Conservation (phyloP, 2,888 invertebrate species). For the Lepetodrilus schrolli region DNA sequence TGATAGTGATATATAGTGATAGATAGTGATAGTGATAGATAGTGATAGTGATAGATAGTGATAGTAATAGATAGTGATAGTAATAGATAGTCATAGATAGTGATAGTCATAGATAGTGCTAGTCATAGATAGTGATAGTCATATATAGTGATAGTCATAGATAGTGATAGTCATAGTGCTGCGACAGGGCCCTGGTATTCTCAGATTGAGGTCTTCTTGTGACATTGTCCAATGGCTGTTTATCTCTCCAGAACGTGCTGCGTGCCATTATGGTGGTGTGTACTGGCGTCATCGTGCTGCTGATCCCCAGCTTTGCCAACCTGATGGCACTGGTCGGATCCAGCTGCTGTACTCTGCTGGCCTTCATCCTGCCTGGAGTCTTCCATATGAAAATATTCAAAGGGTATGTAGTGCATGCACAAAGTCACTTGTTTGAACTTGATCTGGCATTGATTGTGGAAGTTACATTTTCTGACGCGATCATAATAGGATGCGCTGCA, state of each 20-base stretch:
- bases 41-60: too few relatives aligned
- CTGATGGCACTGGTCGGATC: constrained; percentile 76
- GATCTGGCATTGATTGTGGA: not conserved
- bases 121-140: too few relatives aligned
- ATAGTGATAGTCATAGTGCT: too few relatives aligned
- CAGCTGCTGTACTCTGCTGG: constrained; percentile 76
- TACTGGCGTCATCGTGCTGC: constrained; percentile 74
- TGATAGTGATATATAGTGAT: too few relatives aligned
- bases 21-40: too few relatives aligned
- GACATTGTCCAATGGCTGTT: constrained; percentile 24
- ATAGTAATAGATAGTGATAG: too few relatives aligned
- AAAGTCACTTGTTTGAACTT: not conserved
- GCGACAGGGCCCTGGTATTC: too few relatives aligned
- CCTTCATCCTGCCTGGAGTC: constrained; percentile 76
- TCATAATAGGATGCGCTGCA: not conserved
- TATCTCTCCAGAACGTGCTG: constrained; percentile 72
- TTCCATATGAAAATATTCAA: constrained; percentile 74
- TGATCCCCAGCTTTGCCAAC: constrained; percentile 76
- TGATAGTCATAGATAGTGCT: too few relatives aligned
- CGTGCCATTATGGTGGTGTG: constrained; percentile 72
- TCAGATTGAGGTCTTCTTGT: constrained; percentile 31
- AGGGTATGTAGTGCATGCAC: constrained; percentile 63
- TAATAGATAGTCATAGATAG: too few relatives aligned
- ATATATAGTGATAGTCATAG: too few relatives aligned
- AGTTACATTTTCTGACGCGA: not conserved